Evolutionary conservation across 2,888 invertebrate species (phyloP).

Genomic region (Argyra leucocephala): DNA sequence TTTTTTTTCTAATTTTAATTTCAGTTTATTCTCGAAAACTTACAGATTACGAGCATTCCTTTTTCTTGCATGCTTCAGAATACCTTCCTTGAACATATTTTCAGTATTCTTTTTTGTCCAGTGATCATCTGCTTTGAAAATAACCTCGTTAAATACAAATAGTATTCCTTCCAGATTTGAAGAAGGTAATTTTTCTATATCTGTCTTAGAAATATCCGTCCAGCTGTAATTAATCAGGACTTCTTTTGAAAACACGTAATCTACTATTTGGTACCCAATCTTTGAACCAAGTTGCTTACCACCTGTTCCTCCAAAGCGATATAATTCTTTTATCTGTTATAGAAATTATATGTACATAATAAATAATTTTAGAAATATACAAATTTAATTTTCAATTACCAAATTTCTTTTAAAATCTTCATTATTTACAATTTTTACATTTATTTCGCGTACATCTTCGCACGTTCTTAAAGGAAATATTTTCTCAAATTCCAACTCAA

Average conservation of each 20-base stretch:
- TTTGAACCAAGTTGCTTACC: background rate
- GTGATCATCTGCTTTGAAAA: background rate
- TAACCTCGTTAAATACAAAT: slow-evolving; percentile 1
- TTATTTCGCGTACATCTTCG: background rate
- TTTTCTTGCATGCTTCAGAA: slow-evolving; percentile 9
- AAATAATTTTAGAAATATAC: background rate
- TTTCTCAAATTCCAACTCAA: background rate
- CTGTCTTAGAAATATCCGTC: slow-evolving; percentile 8
- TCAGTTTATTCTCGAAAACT: background rate
- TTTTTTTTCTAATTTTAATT: too few relatives aligned
- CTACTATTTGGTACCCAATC: background rate
- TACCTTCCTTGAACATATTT: slow-evolving; percentile 4
- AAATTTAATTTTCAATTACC: background rate
- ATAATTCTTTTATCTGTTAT: slow-evolving; percentile 1
- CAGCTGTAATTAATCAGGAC: background rate
- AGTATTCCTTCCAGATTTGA: background rate
- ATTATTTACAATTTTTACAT: background rate
- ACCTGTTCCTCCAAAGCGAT: background rate
- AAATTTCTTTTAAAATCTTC: background rate
- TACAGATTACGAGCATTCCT: slow-evolving; percentile 1
- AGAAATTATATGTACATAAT: background rate
- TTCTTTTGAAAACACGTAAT: background rate
- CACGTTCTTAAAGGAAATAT: background rate
- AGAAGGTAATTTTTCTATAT: background rate
- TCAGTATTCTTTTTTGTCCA: slow-evolving; percentile 11